Base-by-base conservation (phyloP, 1,140 invertebrate species). In the Solen grandis region DNA sequence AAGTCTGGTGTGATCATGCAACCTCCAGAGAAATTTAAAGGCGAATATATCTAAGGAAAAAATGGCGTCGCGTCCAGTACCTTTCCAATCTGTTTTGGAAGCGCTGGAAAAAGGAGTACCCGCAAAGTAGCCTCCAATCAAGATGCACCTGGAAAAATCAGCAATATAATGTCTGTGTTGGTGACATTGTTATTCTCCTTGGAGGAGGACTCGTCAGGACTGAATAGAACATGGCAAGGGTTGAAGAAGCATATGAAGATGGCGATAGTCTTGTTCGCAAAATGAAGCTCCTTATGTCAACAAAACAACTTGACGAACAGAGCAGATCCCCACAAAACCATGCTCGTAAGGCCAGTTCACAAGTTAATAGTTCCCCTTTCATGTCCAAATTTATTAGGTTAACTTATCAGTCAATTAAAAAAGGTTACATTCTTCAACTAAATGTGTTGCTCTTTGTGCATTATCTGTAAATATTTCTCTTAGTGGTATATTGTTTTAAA, bases 41-140 rank as follows among this genome's bases (percentile, higher is more conserved):
- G 41, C 19, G 41, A n/a, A 46, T 8, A 8, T 46, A 46, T 46
- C 19, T 46, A n/a, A n/a, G 33, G 22, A 35, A n/a, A n/a, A 29
- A 52, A 77, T 84, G 79, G 82, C 38, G 66, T 22, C 66, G 46
- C 29, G 66, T 81, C 29, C 79, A 84, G 41, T 69, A 63, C 50
- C 36, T 84, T 4, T 55, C 73, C 16, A 35, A 84, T 27, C 35
- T 27, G 25, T 84, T 81, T 50, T 84, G 82, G 82, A 10, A 25
- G 10, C 46, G 65, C 22, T 82, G 82, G 79, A 62, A 29, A 38
- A 63, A 46, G 25, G 79, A 82, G 35, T 82, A 84, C 55, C 46
- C 82, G 16, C 38, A 35, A 13, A 46, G 19, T n/a, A n/a, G n/a
- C 57, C 55, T 84, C 25, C 62, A 81, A 35, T 14, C 16, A 36